Evolutionary conservation across 2,888 invertebrate genomes (phyloP).

Genomic region (Coremacera marginata): DNA sequence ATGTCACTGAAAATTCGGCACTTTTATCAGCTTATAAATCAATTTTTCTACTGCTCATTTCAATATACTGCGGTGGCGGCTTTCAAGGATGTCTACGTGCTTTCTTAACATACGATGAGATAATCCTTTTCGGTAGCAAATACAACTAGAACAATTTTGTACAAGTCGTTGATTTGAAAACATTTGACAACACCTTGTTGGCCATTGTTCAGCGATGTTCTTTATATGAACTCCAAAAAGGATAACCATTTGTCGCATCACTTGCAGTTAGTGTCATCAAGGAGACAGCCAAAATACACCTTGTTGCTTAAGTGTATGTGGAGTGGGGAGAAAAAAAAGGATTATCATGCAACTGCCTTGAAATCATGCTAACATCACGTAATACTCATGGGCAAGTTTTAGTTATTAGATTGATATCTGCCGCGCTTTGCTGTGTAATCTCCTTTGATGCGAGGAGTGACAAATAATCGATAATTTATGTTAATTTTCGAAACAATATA

Average conservation of each 20-base stretch:
- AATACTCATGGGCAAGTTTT: neutral
- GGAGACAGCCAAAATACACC: neutral
- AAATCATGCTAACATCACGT: constrained; percentile 2
- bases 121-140: constrained; percentile 3
- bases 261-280: neutral
- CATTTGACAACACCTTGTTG: neutral
- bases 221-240: no score
- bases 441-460: neutral
- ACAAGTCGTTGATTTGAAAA: neutral
- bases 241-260: neutral
- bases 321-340: neutral
- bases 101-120: neutral
- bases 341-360: neutral
- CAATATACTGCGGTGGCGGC: neutral
- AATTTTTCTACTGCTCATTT: neutral
- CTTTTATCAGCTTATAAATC: neutral
- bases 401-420: neutral
- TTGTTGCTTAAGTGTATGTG: neutral
- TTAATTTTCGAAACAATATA: neutral
- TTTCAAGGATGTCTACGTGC: constrained; percentile 19
- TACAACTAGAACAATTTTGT: neutral
- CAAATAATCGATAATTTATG: neutral
- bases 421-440: neutral
- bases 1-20: neutral
- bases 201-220: no score